A percentile compares a stretch with the other conserved stretches of the same genome.
Conservation (phyloP, 2,113 vertebrate species). For the Syngnathus typhle region DNA sequence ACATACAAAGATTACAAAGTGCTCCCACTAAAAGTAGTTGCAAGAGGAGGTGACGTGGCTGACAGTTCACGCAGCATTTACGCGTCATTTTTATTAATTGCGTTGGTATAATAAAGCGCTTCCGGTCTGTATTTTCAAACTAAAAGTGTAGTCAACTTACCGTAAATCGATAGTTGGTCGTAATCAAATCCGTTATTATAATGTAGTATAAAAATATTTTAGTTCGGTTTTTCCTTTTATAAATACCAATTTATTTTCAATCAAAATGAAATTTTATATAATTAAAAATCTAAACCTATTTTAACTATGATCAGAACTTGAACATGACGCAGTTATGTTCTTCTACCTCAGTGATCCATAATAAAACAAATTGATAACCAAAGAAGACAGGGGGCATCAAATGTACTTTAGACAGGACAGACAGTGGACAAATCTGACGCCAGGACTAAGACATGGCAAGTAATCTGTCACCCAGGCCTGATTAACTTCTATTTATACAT, state of each 20-base stretch:
- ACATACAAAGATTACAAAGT: accelerated
- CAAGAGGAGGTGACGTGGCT: conserved; percentile 69
- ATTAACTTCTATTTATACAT: conserved; percentile 66
- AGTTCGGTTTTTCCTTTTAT: too few relatives aligned
- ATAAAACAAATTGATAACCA: neutral
- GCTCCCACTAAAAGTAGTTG: neutral
- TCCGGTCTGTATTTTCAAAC: conserved; percentile 12
- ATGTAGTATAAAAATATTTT: too few relatives aligned
- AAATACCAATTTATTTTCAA: too few relatives aligned
- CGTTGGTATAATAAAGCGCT: neutral
- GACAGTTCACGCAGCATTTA: conserved; percentile 13
- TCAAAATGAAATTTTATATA: too few relatives aligned
- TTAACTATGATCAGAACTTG: too few relatives aligned
- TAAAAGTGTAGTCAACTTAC: neutral
- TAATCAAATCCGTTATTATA: neutral
- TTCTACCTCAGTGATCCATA: neutral
- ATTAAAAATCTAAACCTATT: too few relatives aligned
- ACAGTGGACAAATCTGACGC: conserved; percentile 49
- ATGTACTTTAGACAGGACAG: conserved; percentile 37
- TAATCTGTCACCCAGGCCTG: conserved; percentile 62
- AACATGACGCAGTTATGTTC: neutral
- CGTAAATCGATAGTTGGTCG: neutral
- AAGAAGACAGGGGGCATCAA: conserved; percentile 40
- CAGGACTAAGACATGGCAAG: conserved; percentile 44
- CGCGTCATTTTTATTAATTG: neutral